Evolutionary conservation across 30 jellyfish, hydroid and myxozoan genomes (phyloP).

Genomic region (Chironex yamaguchii): DNA sequence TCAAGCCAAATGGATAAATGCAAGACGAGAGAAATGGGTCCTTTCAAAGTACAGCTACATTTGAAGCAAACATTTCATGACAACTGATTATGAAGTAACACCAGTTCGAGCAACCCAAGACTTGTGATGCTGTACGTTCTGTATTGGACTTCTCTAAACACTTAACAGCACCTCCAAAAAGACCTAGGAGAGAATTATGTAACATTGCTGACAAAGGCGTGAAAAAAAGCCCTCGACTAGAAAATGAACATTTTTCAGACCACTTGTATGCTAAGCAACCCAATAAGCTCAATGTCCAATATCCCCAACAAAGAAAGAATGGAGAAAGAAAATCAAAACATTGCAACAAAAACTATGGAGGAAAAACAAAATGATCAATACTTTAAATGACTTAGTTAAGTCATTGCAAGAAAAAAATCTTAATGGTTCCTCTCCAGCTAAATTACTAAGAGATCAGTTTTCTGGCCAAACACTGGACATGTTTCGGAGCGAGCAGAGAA

Average conservation of each 20-base stretch:
- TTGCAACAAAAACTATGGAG: slow-evolving; percentile 20
- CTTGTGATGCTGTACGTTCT: slow-evolving; percentile 11
- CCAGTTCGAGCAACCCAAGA: neutral
- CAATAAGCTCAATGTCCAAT: too few species aligned
- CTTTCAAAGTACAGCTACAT: too few species aligned
- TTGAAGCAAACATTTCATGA: neutral
- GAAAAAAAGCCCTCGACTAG: too few species aligned
- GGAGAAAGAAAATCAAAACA: slow-evolving; percentile 2
- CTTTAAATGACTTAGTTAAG: neutral
- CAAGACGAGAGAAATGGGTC: too few species aligned
- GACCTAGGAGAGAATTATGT: neutral
- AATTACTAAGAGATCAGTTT: slow-evolving; percentile 21
- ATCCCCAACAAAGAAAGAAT: slow-evolving; percentile 9
- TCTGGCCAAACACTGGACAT: slow-evolving; percentile 8
- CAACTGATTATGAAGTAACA: neutral
- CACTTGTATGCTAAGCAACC: too few species aligned
- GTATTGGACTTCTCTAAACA: slow-evolving; percentile 10
- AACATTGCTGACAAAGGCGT: neutral
- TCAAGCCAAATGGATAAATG: too few species aligned
- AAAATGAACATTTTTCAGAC: too few species aligned
- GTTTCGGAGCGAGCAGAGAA: slow-evolving; percentile 1
- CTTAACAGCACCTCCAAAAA: neutral
- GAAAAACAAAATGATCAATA: neutral
- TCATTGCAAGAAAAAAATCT: neutral
- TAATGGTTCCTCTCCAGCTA: neutral